Base-by-base conservation (phyloP, 2,797 vertebrate genomes). In the Cossypha polioptera region DNA sequence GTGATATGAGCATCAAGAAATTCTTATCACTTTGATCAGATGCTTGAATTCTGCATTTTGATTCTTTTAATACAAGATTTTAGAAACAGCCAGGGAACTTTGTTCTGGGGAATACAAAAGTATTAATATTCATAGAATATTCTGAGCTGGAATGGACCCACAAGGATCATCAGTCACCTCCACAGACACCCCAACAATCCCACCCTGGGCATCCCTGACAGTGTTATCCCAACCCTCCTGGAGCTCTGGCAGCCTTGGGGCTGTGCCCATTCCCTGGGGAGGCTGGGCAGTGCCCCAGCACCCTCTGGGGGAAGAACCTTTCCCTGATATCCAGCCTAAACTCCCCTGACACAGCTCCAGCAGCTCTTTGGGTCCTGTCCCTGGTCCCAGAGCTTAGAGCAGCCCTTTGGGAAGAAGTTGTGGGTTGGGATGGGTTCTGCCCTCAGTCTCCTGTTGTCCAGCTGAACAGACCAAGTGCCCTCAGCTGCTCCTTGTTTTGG, bases 211-310 rank as follows among this genome's bases (percentile, higher is more conserved):
- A 50, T 58, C n/a, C 31, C 48, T 40, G 26, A n/a, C n/a, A 24
- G 35, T 0, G 0, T 1, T 59, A 4, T 7, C 69, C 69, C n/a
- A 67, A 31, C 0, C 0, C 9, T n/a, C 9, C 48, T 42, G 77
- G 31, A 74, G 68, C 29, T 67, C 25, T 66, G 85, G 75, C 45
- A 35, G 35, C 35, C 35, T 35, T 2, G 10, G 51, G 51, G 74
- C n/a, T 0, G 19, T 36, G 51, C 12, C 58, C 58, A 51, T 40
- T 71, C 58, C 75, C 58, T 79, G 84, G n/a, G n/a, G 16, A 87
- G 36, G 18, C 74, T 72, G 66, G 4, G 0, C 51, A 79, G 43
- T 50, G n/a, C 35, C 13, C 50, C 3, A 5, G 2, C 59, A 73
- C 11, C 51, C 45, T 45, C 5, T n/a, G n/a, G n/a, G n/a, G n/a